Evolutionary conservation across 1,140 invertebrate genomes (phyloP).

Genomic region (Melitaea cinxia): DNA sequence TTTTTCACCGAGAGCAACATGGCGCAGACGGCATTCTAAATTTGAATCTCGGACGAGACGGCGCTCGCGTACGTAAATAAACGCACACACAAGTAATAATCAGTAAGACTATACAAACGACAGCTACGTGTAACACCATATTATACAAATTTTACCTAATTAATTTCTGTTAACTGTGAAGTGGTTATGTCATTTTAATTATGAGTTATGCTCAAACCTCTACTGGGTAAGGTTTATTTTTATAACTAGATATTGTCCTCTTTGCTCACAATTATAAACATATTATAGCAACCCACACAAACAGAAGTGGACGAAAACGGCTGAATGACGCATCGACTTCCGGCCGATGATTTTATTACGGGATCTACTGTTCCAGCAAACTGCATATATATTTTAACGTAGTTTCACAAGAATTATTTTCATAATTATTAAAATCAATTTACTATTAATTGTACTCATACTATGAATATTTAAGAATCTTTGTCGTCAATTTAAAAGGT

Average conservation of each 20-base stretch:
- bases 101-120: constrained; percentile 76
- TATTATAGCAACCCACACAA: constrained; percentile 59
- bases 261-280: constrained; percentile 38
- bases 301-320: constrained; percentile 73
- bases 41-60: constrained; percentile 81
- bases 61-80: constrained; percentile 81
- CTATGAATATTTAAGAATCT: too few species aligned
- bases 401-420: constrained; percentile 24
- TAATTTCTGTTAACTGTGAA: constrained; percentile 36
- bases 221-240: background rate
- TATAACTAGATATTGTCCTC: constrained; percentile 43
- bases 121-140: constrained; percentile 54
- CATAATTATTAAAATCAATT: background rate
- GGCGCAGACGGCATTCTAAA: constrained; percentile 80
- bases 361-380: constrained; percentile 71
- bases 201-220: background rate
- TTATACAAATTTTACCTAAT: constrained; percentile 41
- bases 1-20: constrained; percentile 80
- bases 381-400: constrained; percentile 35
- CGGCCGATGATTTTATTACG: constrained; percentile 79
- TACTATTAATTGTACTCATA: too few species aligned
- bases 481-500: background rate
- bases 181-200: constrained; percentile 10
- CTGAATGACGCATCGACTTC: constrained; percentile 78
- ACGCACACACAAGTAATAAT: constrained; percentile 79